Percentiles rank a stretch among this genome's conserved stretches.
Evolutionary conservation across 2,113 vertebrate genomes (phyloP).

Genomic region (Chaetodon trifascialis): DNA sequence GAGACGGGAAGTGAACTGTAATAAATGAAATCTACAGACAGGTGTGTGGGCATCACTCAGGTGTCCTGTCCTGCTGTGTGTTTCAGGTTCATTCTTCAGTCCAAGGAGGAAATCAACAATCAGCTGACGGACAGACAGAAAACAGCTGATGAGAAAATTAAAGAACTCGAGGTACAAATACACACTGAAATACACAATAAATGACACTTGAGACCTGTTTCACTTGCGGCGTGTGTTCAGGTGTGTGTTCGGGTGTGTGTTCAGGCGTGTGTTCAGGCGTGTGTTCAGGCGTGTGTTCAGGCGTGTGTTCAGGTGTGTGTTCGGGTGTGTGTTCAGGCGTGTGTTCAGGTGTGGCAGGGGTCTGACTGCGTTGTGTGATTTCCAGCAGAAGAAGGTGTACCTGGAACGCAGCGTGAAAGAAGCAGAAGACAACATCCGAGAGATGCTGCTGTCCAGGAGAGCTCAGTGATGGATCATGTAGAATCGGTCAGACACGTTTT

Average conservation of each 20-base stretch:
- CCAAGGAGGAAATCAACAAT: constrained; percentile 92
- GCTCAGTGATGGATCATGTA: constrained; percentile 83
- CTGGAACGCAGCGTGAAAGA: constrained; percentile 96
- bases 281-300: too few species aligned
- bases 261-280: too few species aligned
- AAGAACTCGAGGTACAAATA: constrained; percentile 91
- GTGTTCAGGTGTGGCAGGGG: not conserved
- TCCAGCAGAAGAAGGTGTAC: constrained; percentile 95
- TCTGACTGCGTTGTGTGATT: constrained; percentile 28
- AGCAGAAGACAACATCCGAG: constrained; percentile 96
- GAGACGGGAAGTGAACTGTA: not conserved
- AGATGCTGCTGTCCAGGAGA: constrained; percentile 95
- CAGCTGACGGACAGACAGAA: constrained; percentile 94
- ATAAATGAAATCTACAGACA: not conserved
- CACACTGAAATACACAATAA: not conserved
- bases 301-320: not conserved
- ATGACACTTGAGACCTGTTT: not conserved
- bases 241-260: too few species aligned
- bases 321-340: too few species aligned
- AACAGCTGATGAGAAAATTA: constrained; percentile 96
- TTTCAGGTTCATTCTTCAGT: constrained; percentile 96
- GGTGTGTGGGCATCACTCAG: not conserved
- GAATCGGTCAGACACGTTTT: not conserved
- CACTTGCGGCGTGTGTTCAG: not conserved
- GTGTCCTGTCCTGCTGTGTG: not conserved